Base-by-base conservation (phyloP, 2,113 vertebrate genomes). In the Etia nguti region DNA sequence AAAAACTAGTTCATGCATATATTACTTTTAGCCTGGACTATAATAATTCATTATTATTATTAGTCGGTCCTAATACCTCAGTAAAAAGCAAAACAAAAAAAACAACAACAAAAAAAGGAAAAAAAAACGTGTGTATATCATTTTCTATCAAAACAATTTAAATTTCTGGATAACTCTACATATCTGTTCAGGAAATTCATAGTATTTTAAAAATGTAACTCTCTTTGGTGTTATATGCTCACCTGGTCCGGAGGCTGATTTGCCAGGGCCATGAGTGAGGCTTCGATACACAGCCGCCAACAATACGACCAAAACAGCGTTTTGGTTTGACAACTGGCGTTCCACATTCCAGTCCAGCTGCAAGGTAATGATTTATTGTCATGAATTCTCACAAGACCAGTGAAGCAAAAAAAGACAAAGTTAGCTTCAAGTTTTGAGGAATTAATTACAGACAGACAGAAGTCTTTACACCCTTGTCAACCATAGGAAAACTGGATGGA, bases 251-350 rank as follows among this genome's bases (percentile, higher is more conserved):
- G 6, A 99, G 97, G 86, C 98, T 99, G 95, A 99, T 95, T 83
- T 99, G 99, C 99, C 99, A 99, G 31, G 99, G 99, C 99, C 99
- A 99, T 2, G 99, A 99, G 86, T 98, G 91, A 3, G 97, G 70
- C 68, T 94, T 93, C 0, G 98, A 96, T 85, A 96, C 15, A 38
- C 98, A 99, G 2, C 98, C 98, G 6, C 97, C 98, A 2, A 99
- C 98, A 18, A 99, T 96, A 59, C 99, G 97, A n/a, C 97, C 97
- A 12, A 97, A 96, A 79, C 98, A 99, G 13, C 97, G 88, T 85
- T 94, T 96, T 2, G 97, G 98, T 73, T 95, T 96, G 90, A 62
- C 73, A 29, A 88, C 92, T 11, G 98, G 92, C n/a, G 96, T 96
- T 54, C 99, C 99, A 57, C 98, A 99, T 2, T 96, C 94, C 79